Evolutionary conservation across 2,888 invertebrate species (phyloP).

Genomic region (Caenorhabditis japonica): DNA sequence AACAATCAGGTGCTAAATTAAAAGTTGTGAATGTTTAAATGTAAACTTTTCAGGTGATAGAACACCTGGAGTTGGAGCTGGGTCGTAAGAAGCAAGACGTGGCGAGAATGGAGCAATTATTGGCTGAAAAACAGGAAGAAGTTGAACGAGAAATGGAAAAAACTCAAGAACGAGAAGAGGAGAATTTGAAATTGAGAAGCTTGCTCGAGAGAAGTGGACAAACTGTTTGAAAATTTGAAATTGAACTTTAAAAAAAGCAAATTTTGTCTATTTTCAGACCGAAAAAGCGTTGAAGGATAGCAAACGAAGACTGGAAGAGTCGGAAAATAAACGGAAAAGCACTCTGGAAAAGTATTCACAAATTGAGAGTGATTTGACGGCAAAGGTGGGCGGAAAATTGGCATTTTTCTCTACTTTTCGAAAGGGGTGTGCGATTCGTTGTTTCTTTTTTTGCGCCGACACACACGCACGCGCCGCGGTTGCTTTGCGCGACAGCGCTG

Average conservation of each 20-base stretch:
- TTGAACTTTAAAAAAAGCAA: background rate
- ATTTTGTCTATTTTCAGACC: conserved; percentile 47
- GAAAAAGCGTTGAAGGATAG: conserved; percentile 57
- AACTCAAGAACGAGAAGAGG: conserved; percentile 45
- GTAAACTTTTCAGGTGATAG: conserved; percentile 36
- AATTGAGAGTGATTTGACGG: conserved; percentile 43
- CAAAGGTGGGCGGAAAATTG: conserved; percentile 3
- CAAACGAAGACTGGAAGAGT: conserved; percentile 55
- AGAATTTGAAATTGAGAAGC: conserved; percentile 51
- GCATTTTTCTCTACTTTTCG: no score
- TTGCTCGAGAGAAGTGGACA: conserved; percentile 53
- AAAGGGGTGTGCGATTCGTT: no score
- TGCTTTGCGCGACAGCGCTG: no score
- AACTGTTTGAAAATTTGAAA: conserved; percentile 12
- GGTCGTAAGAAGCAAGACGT: conserved; percentile 37
- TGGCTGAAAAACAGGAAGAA: conserved; percentile 34
- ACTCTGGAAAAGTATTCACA: conserved; percentile 45
- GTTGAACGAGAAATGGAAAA: conserved; percentile 41
- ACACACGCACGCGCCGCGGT: no score
- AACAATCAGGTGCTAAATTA: conserved; percentile 45
- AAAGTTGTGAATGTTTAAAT: no score
- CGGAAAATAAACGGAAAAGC: conserved; percentile 49
- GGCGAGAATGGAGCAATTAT: conserved; percentile 25
- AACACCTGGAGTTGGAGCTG: conserved; percentile 48
- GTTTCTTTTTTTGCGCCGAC: no score